A percentile compares a stretch with the other conserved stretches of the same genome.
phyloP scores from a whole-genome alignment of 2,888 invertebrate genomes.

The Ariolimax columbianus region DNA sequence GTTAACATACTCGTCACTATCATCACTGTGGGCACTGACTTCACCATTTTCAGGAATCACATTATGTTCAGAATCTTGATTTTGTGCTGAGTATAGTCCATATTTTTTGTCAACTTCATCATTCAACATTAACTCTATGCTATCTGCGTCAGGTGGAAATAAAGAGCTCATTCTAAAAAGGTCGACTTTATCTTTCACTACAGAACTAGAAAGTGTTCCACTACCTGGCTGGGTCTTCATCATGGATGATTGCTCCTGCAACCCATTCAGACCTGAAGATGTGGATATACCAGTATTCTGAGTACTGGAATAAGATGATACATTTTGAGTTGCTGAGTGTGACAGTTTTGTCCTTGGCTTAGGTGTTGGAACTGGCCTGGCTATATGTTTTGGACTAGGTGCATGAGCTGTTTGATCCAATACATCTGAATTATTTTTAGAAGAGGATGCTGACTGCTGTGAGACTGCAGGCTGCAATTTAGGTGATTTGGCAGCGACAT shows the following conservation, averaged over 20 bases:
- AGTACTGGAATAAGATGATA: neutral
- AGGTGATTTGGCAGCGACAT: neutral
- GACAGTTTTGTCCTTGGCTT: neutral
- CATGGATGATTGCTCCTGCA: neutral
- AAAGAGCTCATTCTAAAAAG: neutral
- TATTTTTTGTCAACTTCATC: conserved; percentile 45
- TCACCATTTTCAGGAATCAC: neutral
- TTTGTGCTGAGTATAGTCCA: conserved; percentile 13
- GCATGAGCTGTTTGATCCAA: neutral
- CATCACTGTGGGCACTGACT: neutral
- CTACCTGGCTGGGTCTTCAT: neutral
- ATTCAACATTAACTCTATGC: conserved; percentile 40
- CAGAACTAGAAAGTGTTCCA: neutral
- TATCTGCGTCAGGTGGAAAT: conserved; percentile 43
- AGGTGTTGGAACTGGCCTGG: conserved; percentile 36
- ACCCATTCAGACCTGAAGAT: neutral
- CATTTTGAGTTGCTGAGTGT: neutral
- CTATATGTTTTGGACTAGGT: neutral
- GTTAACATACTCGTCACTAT: conserved; percentile 22
- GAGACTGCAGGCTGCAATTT: neutral
- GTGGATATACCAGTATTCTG: neutral
- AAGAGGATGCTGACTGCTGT: neutral
- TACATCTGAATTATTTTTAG: neutral
- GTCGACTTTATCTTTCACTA: neutral
- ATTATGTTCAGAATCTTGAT: conserved; percentile 3